A percentile compares a stretch with the other conserved stretches of the same genome.
phyloP scores from a whole-genome alignment of 2,888 invertebrate species.

The Mythimna albipuncta region DNA sequence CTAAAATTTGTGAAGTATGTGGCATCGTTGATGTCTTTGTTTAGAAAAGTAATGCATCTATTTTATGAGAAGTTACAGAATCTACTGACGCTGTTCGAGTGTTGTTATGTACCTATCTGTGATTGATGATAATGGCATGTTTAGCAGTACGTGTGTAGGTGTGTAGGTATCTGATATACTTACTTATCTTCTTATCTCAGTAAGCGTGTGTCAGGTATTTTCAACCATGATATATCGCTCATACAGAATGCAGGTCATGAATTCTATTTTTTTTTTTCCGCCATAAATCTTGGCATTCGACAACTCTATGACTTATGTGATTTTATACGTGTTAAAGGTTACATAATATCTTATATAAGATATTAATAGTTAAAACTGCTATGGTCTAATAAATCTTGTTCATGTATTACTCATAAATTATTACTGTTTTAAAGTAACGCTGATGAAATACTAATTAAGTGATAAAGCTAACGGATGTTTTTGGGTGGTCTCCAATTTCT shows the following conservation, averaged over 20 bases:
- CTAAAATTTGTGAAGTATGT: too few relatives aligned
- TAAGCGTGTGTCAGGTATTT: constrained; percentile 29
- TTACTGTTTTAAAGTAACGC: constrained; percentile 27
- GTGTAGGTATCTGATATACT: background rate
- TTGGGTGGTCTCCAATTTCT: constrained; percentile 56
- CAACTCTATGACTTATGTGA: constrained; percentile 38
- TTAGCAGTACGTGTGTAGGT: background rate
- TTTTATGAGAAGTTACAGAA: background rate
- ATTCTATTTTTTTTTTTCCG: constrained; percentile 27
- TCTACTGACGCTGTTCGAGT: background rate
- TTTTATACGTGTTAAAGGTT: constrained; percentile 26
- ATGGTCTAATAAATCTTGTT: constrained; percentile 28
- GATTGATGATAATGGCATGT: background rate
- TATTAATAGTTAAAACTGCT: constrained; percentile 6
- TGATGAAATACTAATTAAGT: constrained; percentile 57
- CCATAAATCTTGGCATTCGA: constrained; percentile 41
- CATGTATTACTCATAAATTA: constrained; percentile 25
- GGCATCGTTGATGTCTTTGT: background rate
- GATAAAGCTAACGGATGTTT: constrained; percentile 46
- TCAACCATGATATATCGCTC: constrained; percentile 35
- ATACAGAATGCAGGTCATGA: constrained; percentile 46
- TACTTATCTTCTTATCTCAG: background rate
- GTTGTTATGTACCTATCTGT: background rate
- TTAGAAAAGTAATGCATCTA: background rate
- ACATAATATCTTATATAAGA: constrained; percentile 31